Conservation (phyloP, 2,113 vertebrate species). For the Macaca fascicularis region T2T-MFA8v1.1 NC_088379.1:185912501-185913000, state of each 20-base stretch:
- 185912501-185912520: neutral
- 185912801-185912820: rapidly evolving
- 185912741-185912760: rapidly evolving
- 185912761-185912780: rapidly evolving
- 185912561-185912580: neutral
- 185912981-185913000: no score
- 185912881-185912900: neutral
- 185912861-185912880: neutral
- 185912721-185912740: no score
- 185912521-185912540: neutral
- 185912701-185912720: neutral
- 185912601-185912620: neutral
- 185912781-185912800: neutral
- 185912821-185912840: rapidly evolving
- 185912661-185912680: neutral
- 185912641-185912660: neutral
- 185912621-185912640: neutral
- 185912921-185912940: neutral
- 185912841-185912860: rapidly evolving
- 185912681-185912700: rapidly evolving
- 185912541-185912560: neutral
- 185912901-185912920: neutral
- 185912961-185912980: no score
- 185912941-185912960: neutral
- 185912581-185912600: neutral